Percentiles rank a stretch among this genome's conserved stretches.
Evolutionary conservation across 2,888 invertebrate species (phyloP).

Genomic region (Caenorhabditis angaria): DNA sequence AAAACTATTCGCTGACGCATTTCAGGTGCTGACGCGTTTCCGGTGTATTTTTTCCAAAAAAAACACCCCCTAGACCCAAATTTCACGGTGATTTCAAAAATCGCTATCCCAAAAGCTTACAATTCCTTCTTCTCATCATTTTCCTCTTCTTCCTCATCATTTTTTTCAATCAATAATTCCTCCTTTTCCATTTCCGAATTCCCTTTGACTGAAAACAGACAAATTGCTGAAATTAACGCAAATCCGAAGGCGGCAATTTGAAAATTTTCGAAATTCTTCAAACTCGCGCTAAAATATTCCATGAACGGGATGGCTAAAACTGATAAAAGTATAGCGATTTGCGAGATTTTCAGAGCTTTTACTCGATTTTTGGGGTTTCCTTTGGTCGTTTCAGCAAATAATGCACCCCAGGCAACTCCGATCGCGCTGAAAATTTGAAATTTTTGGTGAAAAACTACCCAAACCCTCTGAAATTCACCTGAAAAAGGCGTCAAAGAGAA

Average conservation of each 20-base stretch:
- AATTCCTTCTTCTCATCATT: background rate
- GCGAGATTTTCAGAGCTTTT: constrained; percentile 72
- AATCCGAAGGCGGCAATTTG: constrained; percentile 45
- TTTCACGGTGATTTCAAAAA: too few species aligned
- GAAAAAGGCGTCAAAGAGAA: constrained; percentile 74
- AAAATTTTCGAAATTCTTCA: constrained; percentile 64
- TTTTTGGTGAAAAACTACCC: background rate
- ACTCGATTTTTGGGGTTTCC: constrained; percentile 70
- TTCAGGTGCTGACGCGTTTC: too few species aligned
- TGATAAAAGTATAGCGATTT: constrained; percentile 65
- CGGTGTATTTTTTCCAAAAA: too few species aligned
- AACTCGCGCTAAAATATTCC: constrained; percentile 65
- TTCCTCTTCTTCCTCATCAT: background rate
- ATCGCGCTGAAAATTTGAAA: constrained; percentile 56
- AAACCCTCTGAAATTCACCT: constrained; percentile 65
- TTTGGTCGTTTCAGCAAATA: constrained; percentile 68
- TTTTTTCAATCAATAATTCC: constrained; percentile 11
- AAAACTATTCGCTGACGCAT: too few species aligned
- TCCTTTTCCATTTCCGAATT: constrained; percentile 6
- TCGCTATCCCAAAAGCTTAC: constrained; percentile 13
- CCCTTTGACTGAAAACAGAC: constrained; percentile 36
- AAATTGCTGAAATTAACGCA: constrained; percentile 44
- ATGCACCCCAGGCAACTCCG: constrained; percentile 69
- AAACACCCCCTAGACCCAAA: too few species aligned
- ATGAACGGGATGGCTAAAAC: constrained; percentile 64